Base-by-base conservation (phyloP, 2,797 vertebrate genomes). In the Muscicapa comitata region DNA sequence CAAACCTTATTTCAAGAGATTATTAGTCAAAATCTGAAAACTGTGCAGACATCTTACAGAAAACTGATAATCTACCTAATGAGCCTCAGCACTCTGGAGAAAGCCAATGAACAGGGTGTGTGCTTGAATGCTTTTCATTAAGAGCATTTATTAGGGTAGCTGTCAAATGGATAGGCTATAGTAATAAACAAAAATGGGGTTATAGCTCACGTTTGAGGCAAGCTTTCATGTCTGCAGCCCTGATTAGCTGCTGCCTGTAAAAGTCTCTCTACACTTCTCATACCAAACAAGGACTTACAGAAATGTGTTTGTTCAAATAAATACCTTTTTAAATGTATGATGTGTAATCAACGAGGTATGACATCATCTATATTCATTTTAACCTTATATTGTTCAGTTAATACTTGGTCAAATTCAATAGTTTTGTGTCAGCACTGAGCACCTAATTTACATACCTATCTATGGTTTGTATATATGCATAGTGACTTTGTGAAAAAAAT, bases 161-260 rank as follows among this genome's bases (percentile, higher is more conserved):
- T 2, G 7, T 95, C 79, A 90, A 85, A 72, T 54, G 47, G 31
- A 31, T 67, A 61, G 40, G 25, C n/a, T 73, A 13, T 10, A 53
- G 43, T 77, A 82, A 94, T 81, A 92, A 96, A 82, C 28, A 76
- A 84, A 91, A 95, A 28, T 55, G 54, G 29, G 11, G 68, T 91
- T 88, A 45, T 66, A 91, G 59, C 66, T 93, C 26, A 6, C 47
- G 43, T 54, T 51, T 61, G 59, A 93, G 58, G 71, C 25, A 45
- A 42, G 38, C 50, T 94, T 91, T 93, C 2, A 2, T 42, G 38
- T 88, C 68, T 45, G 51, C 71, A 68, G 40, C 54, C 45, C 73
- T 92, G 45, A 82, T 29, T 47, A 94, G 54, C 26, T 86, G 55
- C 54, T 93, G 58, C 20, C 38, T 76, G 16, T 79, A 72, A 62